Base-by-base conservation (phyloP, 2,888 invertebrate species). In the Melolontha melolontha region DNA sequence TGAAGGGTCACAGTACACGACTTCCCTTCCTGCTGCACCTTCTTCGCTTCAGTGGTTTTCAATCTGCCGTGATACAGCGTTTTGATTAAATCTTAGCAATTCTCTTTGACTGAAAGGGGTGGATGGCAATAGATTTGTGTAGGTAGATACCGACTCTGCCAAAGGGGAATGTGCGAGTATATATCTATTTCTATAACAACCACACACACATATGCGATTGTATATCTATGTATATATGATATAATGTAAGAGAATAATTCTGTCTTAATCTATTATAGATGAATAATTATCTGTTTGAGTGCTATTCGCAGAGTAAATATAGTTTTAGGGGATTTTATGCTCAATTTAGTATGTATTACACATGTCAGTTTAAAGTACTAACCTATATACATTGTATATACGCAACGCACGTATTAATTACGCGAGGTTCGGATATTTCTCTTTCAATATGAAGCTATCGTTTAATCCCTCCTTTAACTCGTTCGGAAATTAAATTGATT, bases 71-170 rank as follows among this genome's bases (percentile, higher is more conserved):
- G 68, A 68, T 68, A 63, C 54, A 64, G 40, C 55, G 62, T 66
- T 66, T 62, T 66, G 66, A 66, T 66, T 59, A 66, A 66, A 63
- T 64, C 64, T 68, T 40, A 54, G 50, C 64, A 55, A 68, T 68
- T 68, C 68, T 41, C 68, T 68, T 68, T 68, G 68, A 52, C 27
- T 44, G 55, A 64, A 55, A 68, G 47, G 54, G 54, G 42, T 50
- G 14, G 22, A 16, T 16, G 14, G 40, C 39, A 34, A 29, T 29
- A 29, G 29, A 29, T 29, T 29, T 29, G 29, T 29, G 29, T 29
- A 29, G 29, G 29, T 29, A 42, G 59, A 59, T 42, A 10, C 5
- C 1, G 7, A 4, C 10, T 16, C 12, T 16, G 6, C 2, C 22
- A 17, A 40, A 59, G 8, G 17, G 14, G 8, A 22, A 12, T 22